These are phyloP conservation scores for Corythaixoides concolor DNA, from an alignment of 2,113 vertebrate species.

Conservation along the genomic window DNA sequence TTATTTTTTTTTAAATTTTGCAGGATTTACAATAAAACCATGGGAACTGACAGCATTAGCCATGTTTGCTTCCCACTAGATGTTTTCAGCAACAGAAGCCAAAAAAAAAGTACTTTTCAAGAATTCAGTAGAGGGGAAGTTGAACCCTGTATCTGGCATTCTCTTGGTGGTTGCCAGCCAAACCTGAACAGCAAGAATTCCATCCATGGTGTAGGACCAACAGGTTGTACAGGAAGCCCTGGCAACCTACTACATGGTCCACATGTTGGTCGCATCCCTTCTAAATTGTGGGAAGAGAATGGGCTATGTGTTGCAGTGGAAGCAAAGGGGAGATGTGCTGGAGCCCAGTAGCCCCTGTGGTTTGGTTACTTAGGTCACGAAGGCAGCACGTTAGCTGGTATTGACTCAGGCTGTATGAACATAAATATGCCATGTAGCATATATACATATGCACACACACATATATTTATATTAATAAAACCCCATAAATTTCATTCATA, in stretches of 20 bases:
- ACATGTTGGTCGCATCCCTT: rapidly evolving
- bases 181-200: neutral
- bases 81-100: neutral
- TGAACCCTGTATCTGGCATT: rapidly evolving
- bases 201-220: neutral
- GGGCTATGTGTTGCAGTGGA: neutral
- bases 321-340: neutral
- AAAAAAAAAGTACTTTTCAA: neutral
- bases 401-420: neutral
- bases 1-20: neutral
- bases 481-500: neutral
- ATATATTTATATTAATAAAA: neutral
- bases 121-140: neutral
- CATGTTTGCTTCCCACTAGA: neutral
- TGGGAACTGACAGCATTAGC: neutral
- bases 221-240: neutral
- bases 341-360: neutral
- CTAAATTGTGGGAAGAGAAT: neutral
- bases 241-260: neutral
- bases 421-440: neutral
- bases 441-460: too few species aligned
- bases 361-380: neutral
- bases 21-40: neutral
- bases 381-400: neutral
- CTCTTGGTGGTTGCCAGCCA: neutral